Evolutionary conservation across 2,113 vertebrate genomes (phyloP), one percentile per base, ranked within the genome.

Genomic region (Scartelaos histophorus): DNA sequence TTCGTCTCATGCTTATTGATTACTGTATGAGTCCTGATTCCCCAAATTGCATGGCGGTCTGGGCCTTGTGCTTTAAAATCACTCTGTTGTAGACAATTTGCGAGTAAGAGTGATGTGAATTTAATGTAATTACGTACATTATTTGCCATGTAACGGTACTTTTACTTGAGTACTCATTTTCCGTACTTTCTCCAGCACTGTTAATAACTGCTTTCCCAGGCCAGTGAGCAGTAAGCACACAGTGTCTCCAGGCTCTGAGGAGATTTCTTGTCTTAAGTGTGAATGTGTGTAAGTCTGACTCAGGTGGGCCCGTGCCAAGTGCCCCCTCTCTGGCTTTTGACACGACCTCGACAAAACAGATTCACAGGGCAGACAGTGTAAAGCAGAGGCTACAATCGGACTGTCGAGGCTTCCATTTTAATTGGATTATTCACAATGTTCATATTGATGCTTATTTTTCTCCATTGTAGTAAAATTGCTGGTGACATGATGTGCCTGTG

Each of bases 241-340:
- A 43, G 10, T 1, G 25, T 13, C 22, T 22, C 3, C 21, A 58
- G 56, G 7, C 58, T 34, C 29, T 64, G 29, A 64, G 61, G 11
- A 38, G 34, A 64, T 38, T 77, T 71, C 76, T 78, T 65, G 67
- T 68, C 47, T 79, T 61, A 60, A 67, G 71, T 24, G 21, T 77
- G 81, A 88, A 84, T 81, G 69, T 76, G 80, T 82, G 83, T 78
- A 75, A 81, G 82, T 90, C 83, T 89, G 80, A 83, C 80, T 90
- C 87, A 82, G 80, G 73, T 80, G 60, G 70, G 53, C 58, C 53
- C 29, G 69, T 78, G 87, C 83, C 87, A 90, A 83, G 61, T 78
- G 56, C 54, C 57, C 72, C 46, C 13, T 47, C 71, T 70, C 67
- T 53, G 69, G 64, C 81, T 83, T 82, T 87, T 85, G 82, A 73